Conservation (phyloP, 2,888 invertebrate species). For the Sphinx pinastri region DNA sequence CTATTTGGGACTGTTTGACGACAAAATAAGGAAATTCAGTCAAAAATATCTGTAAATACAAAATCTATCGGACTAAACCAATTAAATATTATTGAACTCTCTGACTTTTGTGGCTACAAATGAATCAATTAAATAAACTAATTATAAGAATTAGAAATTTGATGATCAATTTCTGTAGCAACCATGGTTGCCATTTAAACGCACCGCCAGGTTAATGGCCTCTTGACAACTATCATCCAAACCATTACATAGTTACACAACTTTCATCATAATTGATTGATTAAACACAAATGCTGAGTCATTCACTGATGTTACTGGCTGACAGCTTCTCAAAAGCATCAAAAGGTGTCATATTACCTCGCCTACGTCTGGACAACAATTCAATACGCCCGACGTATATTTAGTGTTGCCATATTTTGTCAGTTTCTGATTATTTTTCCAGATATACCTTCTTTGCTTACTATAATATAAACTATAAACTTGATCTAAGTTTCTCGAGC, state of each 20-base stretch:
- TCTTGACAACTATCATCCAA: conserved; percentile 49
- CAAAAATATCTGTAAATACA: too few relatives aligned
- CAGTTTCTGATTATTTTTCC: neutral
- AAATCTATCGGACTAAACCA: too few relatives aligned
- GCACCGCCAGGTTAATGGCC: neutral
- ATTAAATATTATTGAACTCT: too few relatives aligned
- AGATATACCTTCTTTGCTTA: neutral
- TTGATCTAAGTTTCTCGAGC: too few relatives aligned
- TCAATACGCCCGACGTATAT: conserved; percentile 3
- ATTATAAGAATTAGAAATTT: too few relatives aligned
- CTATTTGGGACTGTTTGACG: too few relatives aligned
- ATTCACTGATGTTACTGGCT: conserved; percentile 17
- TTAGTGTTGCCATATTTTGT: neutral
- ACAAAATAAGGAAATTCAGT: too few relatives aligned
- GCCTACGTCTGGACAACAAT: conserved; percentile 11
- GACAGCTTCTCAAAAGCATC: conserved; percentile 19
- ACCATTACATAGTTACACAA: conserved; percentile 49
- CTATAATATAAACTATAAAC: too few relatives aligned
- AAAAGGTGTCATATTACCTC: conserved; percentile 22
- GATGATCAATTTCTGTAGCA: too few relatives aligned
- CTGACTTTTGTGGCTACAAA: too few relatives aligned
- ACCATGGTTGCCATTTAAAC: too few relatives aligned
- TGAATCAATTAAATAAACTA: too few relatives aligned
- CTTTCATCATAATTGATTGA: conserved; percentile 35
- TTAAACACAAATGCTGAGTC: conserved; percentile 16